These are phyloP conservation scores for Zosterops lateralis DNA, from an alignment of 2,113 vertebrate species.

Conservation along the genomic window DNA sequence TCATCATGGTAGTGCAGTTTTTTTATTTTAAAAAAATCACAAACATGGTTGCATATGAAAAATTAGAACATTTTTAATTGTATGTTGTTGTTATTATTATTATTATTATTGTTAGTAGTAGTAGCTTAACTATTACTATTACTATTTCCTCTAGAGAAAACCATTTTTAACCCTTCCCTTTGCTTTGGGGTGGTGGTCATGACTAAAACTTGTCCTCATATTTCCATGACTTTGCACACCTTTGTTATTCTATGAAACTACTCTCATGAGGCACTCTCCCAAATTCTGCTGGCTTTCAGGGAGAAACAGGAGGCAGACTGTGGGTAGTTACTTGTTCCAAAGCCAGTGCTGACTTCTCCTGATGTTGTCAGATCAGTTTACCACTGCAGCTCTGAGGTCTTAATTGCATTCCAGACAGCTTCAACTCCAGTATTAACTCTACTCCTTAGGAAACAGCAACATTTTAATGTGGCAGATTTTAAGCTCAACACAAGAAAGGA, in stretches of 20 bases:
- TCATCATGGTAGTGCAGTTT: slow-evolving; percentile 10
- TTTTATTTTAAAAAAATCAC: not conserved
- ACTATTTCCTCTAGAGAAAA: not conserved
- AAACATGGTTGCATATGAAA: not conserved
- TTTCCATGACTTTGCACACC: not conserved
- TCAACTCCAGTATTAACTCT: not conserved
- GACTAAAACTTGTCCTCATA: not conserved
- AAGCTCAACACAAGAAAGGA: not conserved
- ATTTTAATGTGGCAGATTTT: not conserved
- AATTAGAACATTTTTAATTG: not conserved
- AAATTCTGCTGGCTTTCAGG: not conserved
- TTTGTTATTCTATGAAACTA: not conserved
- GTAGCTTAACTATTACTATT: not conserved
- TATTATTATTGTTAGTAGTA: not conserved
- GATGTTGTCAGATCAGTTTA: slow-evolving; percentile 18
- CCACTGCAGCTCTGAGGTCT: not conserved
- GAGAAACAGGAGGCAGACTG: not conserved
- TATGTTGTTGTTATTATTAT: not conserved
- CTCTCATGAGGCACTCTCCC: not conserved
- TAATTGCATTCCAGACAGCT: not conserved
- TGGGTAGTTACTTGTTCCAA: not conserved
- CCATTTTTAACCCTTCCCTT: not conserved
- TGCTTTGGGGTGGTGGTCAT: not conserved
- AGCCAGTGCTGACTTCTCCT: not conserved
- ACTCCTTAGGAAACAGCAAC: not conserved